Conservation (phyloP, 2,888 invertebrate genomes). For the Steinernema hermaphroditum region DNA sequence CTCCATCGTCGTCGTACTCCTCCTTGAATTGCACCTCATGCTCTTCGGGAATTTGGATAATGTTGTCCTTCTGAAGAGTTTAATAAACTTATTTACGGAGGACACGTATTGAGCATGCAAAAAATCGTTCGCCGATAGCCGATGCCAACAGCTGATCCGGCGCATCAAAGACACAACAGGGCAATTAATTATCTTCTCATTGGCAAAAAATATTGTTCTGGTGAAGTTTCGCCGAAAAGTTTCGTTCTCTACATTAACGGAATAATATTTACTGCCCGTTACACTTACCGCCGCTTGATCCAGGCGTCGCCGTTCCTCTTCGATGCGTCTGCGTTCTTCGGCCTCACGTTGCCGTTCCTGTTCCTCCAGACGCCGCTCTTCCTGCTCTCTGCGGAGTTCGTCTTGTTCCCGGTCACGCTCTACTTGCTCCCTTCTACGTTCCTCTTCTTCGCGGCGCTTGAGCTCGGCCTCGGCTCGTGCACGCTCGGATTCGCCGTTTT, state of each 20-base stretch:
- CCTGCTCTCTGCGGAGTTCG: conserved; percentile 25
- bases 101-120: conserved; percentile 22
- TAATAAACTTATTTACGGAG: conserved; percentile 18
- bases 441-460: conserved; percentile 30
- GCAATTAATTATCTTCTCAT: conserved; percentile 24
- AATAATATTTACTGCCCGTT: background rate
- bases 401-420: conserved; percentile 32
- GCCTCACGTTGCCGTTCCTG: conserved; percentile 37
- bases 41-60: conserved; percentile 32
- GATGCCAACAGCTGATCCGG: conserved; percentile 14
- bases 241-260: too few species aligned
- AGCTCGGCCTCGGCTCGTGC: conserved; percentile 24
- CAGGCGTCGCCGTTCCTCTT: conserved; percentile 33
- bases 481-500: conserved; percentile 37
- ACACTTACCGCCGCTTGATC: conserved; percentile 26
- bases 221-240: conserved; percentile 14
- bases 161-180: conserved; percentile 3
- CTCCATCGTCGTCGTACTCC: conserved; percentile 44
- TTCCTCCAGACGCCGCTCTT: conserved; percentile 35
- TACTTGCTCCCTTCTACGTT: conserved; percentile 32
- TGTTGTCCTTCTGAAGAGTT: conserved; percentile 16
- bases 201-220: conserved; percentile 16
- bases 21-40: conserved; percentile 44
- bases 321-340: conserved; percentile 32
- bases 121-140: background rate